These are phyloP conservation scores for Morus bassanus DNA, from an alignment of 2,797 vertebrate species.

Conservation along the genomic window DNA sequence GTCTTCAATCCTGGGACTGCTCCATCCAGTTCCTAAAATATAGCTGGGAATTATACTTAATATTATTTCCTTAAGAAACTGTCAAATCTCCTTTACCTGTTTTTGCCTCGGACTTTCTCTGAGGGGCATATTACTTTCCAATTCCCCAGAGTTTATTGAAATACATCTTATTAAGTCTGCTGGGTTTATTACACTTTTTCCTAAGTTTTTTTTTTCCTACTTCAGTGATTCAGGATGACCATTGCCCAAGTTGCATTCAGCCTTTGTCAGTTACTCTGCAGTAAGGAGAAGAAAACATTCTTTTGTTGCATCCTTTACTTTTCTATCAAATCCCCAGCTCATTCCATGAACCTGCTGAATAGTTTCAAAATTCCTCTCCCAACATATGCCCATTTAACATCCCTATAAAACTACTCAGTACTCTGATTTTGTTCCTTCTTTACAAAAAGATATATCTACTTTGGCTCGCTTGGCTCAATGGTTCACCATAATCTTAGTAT, in stretches of 20 bases:
- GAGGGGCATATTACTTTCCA: neutral
- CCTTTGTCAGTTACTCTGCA: neutral
- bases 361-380: neutral
- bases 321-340: neutral
- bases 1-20: neutral
- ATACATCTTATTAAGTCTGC: neutral
- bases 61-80: neutral
- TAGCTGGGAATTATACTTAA: neutral
- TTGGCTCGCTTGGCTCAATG: rapidly evolving
- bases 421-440: neutral
- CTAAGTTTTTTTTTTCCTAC: neutral
- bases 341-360: neutral
- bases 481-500: neutral
- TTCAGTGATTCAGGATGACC: neutral
- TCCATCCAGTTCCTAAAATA: neutral
- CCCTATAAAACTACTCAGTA: neutral
- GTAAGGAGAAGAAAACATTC: neutral
- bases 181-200: neutral
- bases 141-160: neutral
- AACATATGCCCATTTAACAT: rapidly evolving
- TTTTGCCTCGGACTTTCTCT: neutral
- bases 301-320: neutral
- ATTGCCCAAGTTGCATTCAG: neutral
- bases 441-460: neutral
- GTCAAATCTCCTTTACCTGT: rapidly evolving